Conservation (phyloP, 2,797 vertebrate species). For the Spea hammondii region DNA sequence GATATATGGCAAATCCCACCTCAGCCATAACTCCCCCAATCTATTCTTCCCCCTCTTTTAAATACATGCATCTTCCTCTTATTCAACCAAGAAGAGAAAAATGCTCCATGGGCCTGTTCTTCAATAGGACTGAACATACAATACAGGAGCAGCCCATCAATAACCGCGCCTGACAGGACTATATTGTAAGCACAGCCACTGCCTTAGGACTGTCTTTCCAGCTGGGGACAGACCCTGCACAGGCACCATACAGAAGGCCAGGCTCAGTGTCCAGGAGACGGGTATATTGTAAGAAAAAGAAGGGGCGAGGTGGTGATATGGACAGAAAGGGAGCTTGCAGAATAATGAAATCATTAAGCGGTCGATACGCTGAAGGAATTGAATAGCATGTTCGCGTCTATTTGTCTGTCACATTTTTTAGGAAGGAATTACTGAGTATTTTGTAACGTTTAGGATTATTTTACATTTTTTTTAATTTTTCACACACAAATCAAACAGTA, state of each 20-base stretch:
- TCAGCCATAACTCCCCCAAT: constrained; percentile 42
- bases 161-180: constrained; percentile 67
- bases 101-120: constrained; percentile 56
- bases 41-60: constrained; percentile 48
- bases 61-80: constrained; percentile 53
- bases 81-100: constrained; percentile 57
- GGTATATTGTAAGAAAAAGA: neutral
- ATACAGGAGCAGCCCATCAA: constrained; percentile 66
- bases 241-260: constrained; percentile 50
- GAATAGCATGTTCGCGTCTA: neutral
- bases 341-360: constrained; percentile 6
- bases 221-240: constrained; percentile 56
- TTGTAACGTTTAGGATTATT: too few relatives aligned
- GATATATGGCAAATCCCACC: constrained; percentile 47
- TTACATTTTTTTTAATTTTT: too few relatives aligned
- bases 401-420: neutral
- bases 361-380: neutral
- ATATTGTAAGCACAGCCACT: constrained; percentile 60
- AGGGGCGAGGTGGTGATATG: neutral
- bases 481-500: too few relatives aligned
- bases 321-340: neutral
- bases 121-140: constrained; percentile 55
- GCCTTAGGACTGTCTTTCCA: constrained; percentile 63
- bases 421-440: neutral
- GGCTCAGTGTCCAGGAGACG: neutral